Conservation (phyloP, 2,113 vertebrate species). For the Mesocricetus auratus region DNA sequence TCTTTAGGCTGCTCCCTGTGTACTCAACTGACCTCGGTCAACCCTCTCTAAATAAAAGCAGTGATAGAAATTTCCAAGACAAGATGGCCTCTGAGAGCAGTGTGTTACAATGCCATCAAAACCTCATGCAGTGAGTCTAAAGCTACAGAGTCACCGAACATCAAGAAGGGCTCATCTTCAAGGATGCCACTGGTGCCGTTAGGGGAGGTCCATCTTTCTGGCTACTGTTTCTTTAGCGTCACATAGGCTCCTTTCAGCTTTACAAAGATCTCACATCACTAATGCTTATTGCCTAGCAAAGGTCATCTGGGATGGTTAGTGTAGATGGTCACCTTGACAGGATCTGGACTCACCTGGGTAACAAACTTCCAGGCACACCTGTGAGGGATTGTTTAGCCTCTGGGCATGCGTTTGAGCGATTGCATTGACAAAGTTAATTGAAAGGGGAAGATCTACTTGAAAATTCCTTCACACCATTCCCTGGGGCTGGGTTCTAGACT, state of each 20-base stretch:
- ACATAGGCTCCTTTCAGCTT: background rate
- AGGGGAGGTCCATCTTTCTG: background rate
- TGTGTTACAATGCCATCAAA: background rate
- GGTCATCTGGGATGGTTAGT: background rate
- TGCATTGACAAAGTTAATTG: background rate
- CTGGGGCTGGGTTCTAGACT: too few species aligned
- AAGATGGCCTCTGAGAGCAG: background rate
- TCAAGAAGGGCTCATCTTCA: slow-evolving; percentile 7
- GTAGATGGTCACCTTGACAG: background rate
- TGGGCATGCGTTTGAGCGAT: background rate
- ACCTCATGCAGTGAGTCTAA: slow-evolving; percentile 24
- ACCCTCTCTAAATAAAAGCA: slow-evolving; percentile 33
- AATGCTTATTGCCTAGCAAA: background rate
- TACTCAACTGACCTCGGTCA: background rate
- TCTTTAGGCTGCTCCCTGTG: slow-evolving; percentile 7
- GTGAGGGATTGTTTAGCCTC: background rate
- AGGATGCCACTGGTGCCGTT: background rate
- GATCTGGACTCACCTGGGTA: background rate
- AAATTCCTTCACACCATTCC: background rate
- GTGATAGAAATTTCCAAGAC: slow-evolving; percentile 22
- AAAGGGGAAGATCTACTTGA: background rate
- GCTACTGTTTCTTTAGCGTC: background rate
- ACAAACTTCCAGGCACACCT: background rate
- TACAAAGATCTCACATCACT: background rate
- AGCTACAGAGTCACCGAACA: background rate